These are phyloP conservation scores for Hippocampus abdominalis DNA, from an alignment of 2,113 vertebrate species.

Conservation along the genomic window DNA sequence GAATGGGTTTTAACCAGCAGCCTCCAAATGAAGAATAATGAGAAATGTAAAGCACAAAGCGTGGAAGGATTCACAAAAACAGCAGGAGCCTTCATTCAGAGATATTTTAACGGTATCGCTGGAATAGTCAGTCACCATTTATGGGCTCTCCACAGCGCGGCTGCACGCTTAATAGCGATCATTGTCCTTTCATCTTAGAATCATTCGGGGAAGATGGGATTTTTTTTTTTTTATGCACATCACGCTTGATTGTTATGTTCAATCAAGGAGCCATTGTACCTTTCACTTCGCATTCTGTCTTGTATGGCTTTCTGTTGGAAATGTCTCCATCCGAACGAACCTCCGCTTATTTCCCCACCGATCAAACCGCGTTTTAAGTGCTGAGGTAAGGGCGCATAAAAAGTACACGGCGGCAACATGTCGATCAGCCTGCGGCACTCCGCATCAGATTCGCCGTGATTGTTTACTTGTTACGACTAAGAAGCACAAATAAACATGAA, in stretches of 20 bases:
- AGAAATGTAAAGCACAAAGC: conserved; percentile 9
- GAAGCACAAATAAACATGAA: not conserved
- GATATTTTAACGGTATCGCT: conserved; percentile 29
- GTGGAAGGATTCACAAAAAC: conserved; percentile 29
- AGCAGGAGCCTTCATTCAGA: conserved; percentile 22
- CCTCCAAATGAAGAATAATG: not conserved
- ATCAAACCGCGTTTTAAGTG: not conserved
- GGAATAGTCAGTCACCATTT: conserved; percentile 54
- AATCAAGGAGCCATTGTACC: conserved; percentile 17
- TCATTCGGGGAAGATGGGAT: conserved; percentile 1
- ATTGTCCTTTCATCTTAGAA: conserved; percentile 43
- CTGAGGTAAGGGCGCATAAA: not conserved
- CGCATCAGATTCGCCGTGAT: not conserved
- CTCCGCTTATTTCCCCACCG: not conserved
- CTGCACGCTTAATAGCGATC: conserved; percentile 46
- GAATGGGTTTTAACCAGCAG: not conserved
- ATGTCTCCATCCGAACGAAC: not conserved
- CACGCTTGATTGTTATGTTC: conserved; percentile 20
- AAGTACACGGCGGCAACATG: not conserved
- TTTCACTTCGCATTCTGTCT: conserved; percentile 3
- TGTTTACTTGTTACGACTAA: not conserved
- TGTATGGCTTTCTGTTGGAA: conserved; percentile 6
- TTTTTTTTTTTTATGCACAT: not conserved
- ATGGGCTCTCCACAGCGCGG: conserved; percentile 47
- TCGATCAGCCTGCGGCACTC: not conserved